Conservation (phyloP, 2,888 invertebrate species). For the Adelphocoris suturalis region DNA sequence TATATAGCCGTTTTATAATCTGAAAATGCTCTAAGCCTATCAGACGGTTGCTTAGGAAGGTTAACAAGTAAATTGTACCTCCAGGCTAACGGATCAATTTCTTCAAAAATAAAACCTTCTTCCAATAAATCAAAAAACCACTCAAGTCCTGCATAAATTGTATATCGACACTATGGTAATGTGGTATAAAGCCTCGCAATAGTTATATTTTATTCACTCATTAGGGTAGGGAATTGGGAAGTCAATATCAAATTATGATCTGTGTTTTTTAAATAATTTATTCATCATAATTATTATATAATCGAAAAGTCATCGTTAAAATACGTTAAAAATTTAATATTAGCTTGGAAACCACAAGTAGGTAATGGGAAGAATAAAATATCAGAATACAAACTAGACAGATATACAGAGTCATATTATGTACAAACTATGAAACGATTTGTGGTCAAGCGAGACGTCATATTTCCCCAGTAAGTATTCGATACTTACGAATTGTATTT, state of each 20-base stretch:
- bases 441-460: conserved; percentile 60
- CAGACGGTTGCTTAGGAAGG: no score
- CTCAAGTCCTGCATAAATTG: no score
- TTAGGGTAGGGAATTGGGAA: no score
- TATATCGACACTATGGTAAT: no score
- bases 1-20: no score
- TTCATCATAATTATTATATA: neutral
- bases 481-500: conserved; percentile 22
- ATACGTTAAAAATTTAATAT: neutral
- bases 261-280: neutral
- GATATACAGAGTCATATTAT: neutral
- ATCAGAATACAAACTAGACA: neutral
- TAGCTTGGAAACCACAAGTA: conserved; percentile 27
- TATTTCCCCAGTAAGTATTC: conserved; percentile 51
- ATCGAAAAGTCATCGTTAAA: conserved; percentile 6
- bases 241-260: no score
- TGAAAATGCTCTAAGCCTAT: no score
- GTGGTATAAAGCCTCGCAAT: no score
- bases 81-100: no score
- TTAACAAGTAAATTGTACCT: no score
- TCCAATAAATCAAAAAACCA: neutral
- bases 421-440: conserved; percentile 11
- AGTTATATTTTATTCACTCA: no score
- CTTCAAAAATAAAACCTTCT: no score
- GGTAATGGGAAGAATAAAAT: neutral